A percentile compares a stretch with the other conserved stretches of the same genome.
These are phyloP conservation scores for Hyperoplus immaculatus DNA, from an alignment of 2,797 vertebrate genomes.

Conservation along the genomic window DNA sequence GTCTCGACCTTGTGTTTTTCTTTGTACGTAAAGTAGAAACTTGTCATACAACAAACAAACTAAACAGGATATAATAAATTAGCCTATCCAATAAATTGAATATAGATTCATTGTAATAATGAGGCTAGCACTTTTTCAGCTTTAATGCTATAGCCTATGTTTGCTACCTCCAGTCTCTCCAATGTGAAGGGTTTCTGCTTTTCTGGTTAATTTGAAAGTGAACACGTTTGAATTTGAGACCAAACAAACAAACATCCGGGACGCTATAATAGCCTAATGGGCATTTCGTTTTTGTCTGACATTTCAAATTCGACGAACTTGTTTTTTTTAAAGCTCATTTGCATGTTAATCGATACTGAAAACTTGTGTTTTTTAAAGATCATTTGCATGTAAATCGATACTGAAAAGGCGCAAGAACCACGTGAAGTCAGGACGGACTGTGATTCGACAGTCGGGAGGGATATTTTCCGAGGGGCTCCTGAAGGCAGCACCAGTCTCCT, in stretches of 20 bases:
- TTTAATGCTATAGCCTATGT: not conserved
- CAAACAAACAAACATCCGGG: not conserved
- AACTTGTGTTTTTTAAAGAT: not conserved
- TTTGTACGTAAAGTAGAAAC: no score
- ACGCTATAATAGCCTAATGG: no score
- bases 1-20: no score
- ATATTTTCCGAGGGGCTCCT: slow-evolving; percentile 56
- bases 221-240: not conserved
- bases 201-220: not conserved
- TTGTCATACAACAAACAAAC: not conserved
- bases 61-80: not conserved
- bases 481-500: slow-evolving; percentile 69
- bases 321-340: not conserved
- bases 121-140: not conserved
- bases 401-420: not conserved
- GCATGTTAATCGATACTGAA: slow-evolving; percentile 7
- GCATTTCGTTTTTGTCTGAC: not conserved
- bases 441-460: not conserved
- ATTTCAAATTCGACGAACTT: not conserved
- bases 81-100: no score
- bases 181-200: not conserved
- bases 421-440: slow-evolving; percentile 10
- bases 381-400: slow-evolving; percentile 7
- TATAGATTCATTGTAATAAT: not conserved
- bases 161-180: not conserved